Conservation (phyloP, 64 coral and sea anemone species). For the Acropora tenuis region DNA sequence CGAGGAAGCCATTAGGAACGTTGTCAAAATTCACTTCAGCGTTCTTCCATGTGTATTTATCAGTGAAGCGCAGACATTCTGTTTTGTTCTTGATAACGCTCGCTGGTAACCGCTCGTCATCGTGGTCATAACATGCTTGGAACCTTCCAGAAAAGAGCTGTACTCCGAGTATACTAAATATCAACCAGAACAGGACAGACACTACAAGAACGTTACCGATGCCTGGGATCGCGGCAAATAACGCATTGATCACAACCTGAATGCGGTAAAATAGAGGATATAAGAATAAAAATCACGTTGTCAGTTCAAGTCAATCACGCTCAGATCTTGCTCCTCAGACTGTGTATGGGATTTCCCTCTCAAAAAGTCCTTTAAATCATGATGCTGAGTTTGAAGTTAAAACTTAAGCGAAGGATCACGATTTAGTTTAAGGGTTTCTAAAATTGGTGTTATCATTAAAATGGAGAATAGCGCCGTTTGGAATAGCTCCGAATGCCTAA, state of each 20-base stretch:
- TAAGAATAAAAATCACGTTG: not conserved
- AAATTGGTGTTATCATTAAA: too few species aligned
- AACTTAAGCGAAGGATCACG: too few species aligned
- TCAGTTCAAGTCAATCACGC: too few species aligned
- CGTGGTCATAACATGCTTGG: conserved; percentile 56
- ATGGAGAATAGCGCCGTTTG: too few species aligned
- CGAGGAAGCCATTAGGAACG: conserved; percentile 79
- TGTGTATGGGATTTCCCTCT: too few species aligned
- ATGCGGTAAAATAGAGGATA: conserved; percentile 13
- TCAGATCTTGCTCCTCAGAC: too few species aligned
- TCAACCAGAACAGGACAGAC: conserved; percentile 85
- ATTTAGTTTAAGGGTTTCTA: too few species aligned
- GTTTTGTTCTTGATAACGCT: conserved; percentile 60
- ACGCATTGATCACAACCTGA: conserved; percentile 88
- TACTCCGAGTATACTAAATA: conserved; percentile 89
- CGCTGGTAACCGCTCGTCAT: conserved; percentile 47
- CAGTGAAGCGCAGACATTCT: conserved; percentile 42
- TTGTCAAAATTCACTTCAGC: conserved; percentile 84
- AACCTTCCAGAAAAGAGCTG: conserved; percentile 87
- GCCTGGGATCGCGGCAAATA: conserved; percentile 82
- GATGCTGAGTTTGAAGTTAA: too few species aligned
- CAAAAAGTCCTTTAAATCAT: too few species aligned
- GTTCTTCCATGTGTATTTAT: conserved; percentile 66
- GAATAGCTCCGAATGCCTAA: too few species aligned
- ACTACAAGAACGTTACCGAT: conserved; percentile 84